Evolutionary conservation across 2,888 invertebrate species (phyloP).

Genomic region (Epistrophe eligans): DNA sequence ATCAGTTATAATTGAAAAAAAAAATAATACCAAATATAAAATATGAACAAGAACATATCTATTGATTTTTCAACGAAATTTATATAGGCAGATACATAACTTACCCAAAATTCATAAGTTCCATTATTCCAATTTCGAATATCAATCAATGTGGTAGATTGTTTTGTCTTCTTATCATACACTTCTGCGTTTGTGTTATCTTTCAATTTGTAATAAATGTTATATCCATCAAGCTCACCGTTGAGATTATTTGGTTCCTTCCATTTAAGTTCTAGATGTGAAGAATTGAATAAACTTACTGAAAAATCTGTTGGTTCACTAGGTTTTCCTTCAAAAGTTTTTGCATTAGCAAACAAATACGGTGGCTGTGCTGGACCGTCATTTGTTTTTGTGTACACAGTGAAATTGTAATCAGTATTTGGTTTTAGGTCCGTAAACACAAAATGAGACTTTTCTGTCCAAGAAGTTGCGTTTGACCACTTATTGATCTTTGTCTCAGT

Average conservation of each 20-base stretch:
- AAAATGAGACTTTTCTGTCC: conserved; percentile 87
- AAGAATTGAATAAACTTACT: conserved; percentile 87
- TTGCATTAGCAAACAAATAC: conserved; percentile 86
- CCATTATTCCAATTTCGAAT: conserved; percentile 73
- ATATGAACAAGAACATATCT: too few species aligned
- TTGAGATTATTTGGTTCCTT: conserved; percentile 87
- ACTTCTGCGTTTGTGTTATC: conserved; percentile 85
- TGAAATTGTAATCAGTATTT: conserved; percentile 91
- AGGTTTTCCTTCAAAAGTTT: conserved; percentile 90
- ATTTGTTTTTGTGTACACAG: conserved; percentile 88
- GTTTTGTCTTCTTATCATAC: conserved; percentile 71
- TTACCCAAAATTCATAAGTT: conserved; percentile 79
- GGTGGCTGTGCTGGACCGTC: conserved; percentile 86
- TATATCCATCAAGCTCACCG: conserved; percentile 87
- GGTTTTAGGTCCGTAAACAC: conserved; percentile 88
- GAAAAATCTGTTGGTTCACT: conserved; percentile 88
- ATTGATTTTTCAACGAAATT: not conserved
- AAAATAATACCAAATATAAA: too few species aligned
- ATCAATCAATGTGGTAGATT: conserved; percentile 34
- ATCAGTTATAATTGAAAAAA: too few species aligned
- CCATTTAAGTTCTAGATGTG: conserved; percentile 89
- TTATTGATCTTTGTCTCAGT: conserved; percentile 82
- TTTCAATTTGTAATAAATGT: conserved; percentile 88
- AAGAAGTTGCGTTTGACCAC: conserved; percentile 86
- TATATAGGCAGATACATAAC: not conserved